A percentile compares a stretch with the other conserved stretches of the same genome.
Evolutionary conservation across 2,888 invertebrate genomes (phyloP).

Genomic region (Hyppa rectilinea): DNA sequence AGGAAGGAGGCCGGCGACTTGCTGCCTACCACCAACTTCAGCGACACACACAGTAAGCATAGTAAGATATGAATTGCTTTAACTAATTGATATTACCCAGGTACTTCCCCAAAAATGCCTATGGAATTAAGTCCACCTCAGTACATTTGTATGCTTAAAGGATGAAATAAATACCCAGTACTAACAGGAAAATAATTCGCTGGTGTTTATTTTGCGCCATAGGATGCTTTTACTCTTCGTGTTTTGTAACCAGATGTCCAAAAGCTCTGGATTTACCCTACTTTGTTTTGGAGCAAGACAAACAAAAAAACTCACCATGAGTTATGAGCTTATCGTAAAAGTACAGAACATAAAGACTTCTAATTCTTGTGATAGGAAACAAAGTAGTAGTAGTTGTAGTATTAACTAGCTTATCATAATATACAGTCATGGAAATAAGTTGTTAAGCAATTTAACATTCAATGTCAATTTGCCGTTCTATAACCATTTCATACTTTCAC

Average conservation of each 20-base stretch:
- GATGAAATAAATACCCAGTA: neutral
- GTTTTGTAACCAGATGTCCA: neutral
- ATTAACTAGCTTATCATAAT: neutral
- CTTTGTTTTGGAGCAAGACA: neutral
- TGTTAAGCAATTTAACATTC: neutral
- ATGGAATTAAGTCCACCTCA: no score
- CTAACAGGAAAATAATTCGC: neutral
- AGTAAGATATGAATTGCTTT: slow-evolving; percentile 11
- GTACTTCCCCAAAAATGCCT: neutral
- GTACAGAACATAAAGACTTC: slow-evolving; percentile 16
- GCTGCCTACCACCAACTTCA: slow-evolving; percentile 89
- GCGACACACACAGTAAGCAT: slow-evolving; percentile 86
- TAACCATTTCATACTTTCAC: neutral
- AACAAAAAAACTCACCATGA: neutral
- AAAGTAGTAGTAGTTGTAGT: no score
- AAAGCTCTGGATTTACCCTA: neutral
- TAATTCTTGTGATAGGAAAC: slow-evolving; percentile 13
- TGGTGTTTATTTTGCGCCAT: neutral
- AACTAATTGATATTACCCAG: neutral
- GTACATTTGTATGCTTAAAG: neutral
- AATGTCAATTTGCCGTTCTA: neutral
- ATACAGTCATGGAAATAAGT: neutral
- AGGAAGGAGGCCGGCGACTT: slow-evolving; percentile 94
- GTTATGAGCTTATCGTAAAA: slow-evolving; percentile 4
- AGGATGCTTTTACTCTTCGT: no score